Base-by-base conservation (phyloP, 2,888 invertebrate genomes). In the Neoitamus cyanurus region DNA sequence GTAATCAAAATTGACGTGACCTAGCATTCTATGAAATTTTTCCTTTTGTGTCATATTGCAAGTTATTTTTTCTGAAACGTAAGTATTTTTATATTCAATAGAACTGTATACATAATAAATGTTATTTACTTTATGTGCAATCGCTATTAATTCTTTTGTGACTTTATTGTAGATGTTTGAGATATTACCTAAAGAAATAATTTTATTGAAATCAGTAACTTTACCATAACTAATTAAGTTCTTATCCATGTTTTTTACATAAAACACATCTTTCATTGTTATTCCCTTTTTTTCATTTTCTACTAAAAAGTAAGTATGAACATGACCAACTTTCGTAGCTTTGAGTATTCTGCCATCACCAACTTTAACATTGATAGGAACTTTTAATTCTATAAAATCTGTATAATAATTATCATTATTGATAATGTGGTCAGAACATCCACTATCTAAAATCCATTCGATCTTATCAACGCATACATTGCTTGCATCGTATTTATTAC, bases 1-100 rank as follows among this genome's bases (percentile, higher is more conserved):
- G 75, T 86, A 86, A 69, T 84, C 31, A 83, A 86, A 86, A 84
- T 86, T 85, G 70, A 86, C 84, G 82, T 85, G 86, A 3, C 84
- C 83, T n/a, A n/a, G n/a, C n/a, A n/a, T n/a, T n/a, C n/a, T n/a
- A n/a, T n/a, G n/a, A n/a, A n/a, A n/a, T n/a, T n/a, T n/a, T n/a
- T n/a, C n/a, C n/a, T n/a, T n/a, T n/a, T n/a, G n/a, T n/a, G n/a
- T n/a, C n/a, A n/a, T n/a, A n/a, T n/a, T n/a, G n/a, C n/a, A n/a
- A n/a, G n/a, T n/a, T n/a, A n/a, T n/a, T n/a, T n/a, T n/a, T n/a
- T n/a, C n/a, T n/a, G n/a, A n/a, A n/a, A n/a, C n/a, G n/a, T n/a
- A n/a, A n/a, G n/a, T 73, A 2, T 2, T 3, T n/a, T 73, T 73
- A 13, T 3, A 6, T 31, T 75, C 25, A 75, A 75, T 20, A 3